phyloP scores from a whole-genome alignment of 1,140 invertebrate species.

The Phymastichus coffea region DNA sequence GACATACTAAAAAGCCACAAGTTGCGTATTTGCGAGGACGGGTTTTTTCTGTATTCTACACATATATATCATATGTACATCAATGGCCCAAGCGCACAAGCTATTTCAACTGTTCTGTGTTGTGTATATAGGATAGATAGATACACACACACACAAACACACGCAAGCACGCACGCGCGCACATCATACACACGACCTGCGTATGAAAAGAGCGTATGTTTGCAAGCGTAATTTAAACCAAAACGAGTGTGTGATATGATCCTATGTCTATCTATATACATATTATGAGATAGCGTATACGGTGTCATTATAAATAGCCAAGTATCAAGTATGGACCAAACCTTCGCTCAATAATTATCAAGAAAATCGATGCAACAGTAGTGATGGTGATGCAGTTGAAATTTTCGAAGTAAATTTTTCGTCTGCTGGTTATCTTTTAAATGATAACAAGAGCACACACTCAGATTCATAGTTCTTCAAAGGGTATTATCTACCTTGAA shows the following conservation, averaged over 20 bases:
- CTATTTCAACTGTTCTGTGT: too few species aligned
- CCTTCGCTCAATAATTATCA: constrained; percentile 15
- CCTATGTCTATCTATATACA: too few species aligned
- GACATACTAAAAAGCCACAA: not conserved
- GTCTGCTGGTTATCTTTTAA: not conserved
- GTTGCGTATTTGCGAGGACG: not conserved
- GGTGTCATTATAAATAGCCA: too few species aligned
- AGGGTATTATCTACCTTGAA: too few species aligned
- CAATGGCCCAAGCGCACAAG: too few species aligned
- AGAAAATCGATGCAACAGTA: not conserved
- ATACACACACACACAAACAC: not conserved
- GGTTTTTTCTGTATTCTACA: not conserved
- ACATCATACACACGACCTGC: too few species aligned
- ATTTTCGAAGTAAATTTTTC: not conserved
- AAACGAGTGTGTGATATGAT: too few species aligned
- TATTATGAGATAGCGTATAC: not conserved
- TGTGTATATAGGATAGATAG: too few species aligned
- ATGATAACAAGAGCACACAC: constrained; percentile 4
- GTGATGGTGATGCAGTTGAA: not conserved
- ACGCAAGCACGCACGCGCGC: not conserved
- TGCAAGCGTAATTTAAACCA: not conserved
- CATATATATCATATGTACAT: not conserved
- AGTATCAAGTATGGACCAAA: constrained; percentile 10
- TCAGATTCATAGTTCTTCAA: constrained; percentile 19
- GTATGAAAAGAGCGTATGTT: not conserved